Conservation (phyloP, 1,140 invertebrate genomes). For the Drosophila neocordata region DNA sequence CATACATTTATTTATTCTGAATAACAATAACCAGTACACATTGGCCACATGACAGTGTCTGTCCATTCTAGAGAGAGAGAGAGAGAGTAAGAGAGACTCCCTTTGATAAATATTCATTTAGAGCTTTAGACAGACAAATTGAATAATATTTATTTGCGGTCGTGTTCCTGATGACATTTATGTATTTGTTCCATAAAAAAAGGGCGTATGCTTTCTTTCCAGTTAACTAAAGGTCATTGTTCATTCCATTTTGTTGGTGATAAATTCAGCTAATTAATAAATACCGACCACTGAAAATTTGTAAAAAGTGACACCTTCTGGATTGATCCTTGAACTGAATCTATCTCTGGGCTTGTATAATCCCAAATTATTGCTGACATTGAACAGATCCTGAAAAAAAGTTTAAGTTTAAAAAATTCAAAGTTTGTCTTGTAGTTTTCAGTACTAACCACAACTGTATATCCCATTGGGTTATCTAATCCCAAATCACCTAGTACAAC, state of each 20-base stretch:
- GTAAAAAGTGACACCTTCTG: slow-evolving; percentile 52
- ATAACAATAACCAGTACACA: slow-evolving; percentile 22
- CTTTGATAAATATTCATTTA: slow-evolving; percentile 16
- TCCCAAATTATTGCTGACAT: slow-evolving; percentile 30
- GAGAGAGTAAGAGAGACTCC: no score
- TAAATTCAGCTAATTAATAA: slow-evolving; percentile 24
- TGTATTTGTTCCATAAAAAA: not conserved
- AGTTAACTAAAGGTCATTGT: not conserved
- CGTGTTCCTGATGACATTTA: not conserved
- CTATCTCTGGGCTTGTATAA: slow-evolving; percentile 41
- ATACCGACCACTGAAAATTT: slow-evolving; percentile 41
- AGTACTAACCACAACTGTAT: slow-evolving; percentile 41
- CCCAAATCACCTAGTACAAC: slow-evolving; percentile 18
- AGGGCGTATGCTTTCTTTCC: not conserved
- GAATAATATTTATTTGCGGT: slow-evolving; percentile 4
- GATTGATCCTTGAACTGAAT: slow-evolving; percentile 49
- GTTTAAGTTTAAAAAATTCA: not conserved
- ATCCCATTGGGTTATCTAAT: slow-evolving; percentile 39
- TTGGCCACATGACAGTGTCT: slow-evolving; percentile 79
- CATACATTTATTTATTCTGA: slow-evolving; percentile 18
- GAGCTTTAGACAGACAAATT: slow-evolving; percentile 8
- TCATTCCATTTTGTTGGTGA: not conserved
- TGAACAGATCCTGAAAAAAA: slow-evolving; percentile 47
- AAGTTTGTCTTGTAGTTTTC: not conserved
- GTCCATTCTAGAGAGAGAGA: no score